A percentile compares a stretch with the other conserved stretches of the same genome.
These are phyloP conservation scores for Pseudorhombus dupliciocellatus DNA, from an alignment of 2,113 vertebrate genomes.

Conservation along the genomic window DNA sequence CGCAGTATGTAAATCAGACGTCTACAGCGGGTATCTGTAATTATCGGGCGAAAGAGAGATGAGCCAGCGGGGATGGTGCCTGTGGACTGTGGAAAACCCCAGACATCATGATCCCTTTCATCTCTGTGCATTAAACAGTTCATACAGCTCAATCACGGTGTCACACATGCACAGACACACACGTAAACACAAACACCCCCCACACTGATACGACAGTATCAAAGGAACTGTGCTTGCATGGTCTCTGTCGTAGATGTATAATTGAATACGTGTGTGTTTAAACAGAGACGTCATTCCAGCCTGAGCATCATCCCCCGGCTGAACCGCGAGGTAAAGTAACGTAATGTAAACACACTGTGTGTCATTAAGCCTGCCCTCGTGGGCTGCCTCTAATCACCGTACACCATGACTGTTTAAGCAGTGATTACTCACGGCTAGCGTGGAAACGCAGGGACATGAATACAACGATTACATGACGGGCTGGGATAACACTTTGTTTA, in stretches of 20 bases:
- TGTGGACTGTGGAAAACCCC: conserved; percentile 17
- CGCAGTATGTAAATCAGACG: conserved; percentile 51
- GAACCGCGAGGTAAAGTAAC: conserved; percentile 47
- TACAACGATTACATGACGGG: conserved; percentile 11
- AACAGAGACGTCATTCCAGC: conserved; percentile 4
- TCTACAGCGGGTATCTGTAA: conserved; percentile 22
- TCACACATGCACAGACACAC: conserved; percentile 10
- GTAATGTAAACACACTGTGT: conserved; percentile 52
- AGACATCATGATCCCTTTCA: conserved; percentile 54
- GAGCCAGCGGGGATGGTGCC: conserved; percentile 20
- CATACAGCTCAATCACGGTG: conserved; percentile 47
- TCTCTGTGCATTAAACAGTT: conserved; percentile 64
- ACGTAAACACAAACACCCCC: background rate
- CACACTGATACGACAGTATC: background rate
- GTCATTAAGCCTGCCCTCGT: conserved; percentile 45
- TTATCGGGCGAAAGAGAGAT: conserved; percentile 23
- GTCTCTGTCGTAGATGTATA: conserved; percentile 8
- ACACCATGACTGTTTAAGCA: conserved; percentile 43
- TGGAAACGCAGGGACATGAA: conserved; percentile 20
- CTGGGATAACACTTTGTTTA: conserved; percentile 24
- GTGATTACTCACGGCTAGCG: conserved; percentile 30
- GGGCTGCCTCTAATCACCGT: conserved; percentile 57
- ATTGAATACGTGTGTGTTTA: conserved; percentile 8
- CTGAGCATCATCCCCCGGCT: conserved; percentile 32
- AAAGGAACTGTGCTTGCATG: background rate